Conservation (phyloP, 2,797 vertebrate genomes). For the Acanthornis magna region DNA sequence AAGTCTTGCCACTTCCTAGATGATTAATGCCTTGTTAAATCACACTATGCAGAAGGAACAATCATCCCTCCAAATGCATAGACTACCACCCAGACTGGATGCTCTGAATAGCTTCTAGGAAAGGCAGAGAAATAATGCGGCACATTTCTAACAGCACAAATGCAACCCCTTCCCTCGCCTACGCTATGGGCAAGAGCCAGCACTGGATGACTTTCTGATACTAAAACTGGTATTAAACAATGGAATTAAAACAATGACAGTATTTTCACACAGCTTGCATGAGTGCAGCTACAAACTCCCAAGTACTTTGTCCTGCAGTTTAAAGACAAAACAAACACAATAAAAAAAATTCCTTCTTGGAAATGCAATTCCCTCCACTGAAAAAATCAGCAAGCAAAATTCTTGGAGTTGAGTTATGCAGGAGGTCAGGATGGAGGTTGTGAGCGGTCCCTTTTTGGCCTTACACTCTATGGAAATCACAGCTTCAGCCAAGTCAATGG, state of each 20-base stretch:
- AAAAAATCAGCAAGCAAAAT: slow-evolving; percentile 20
- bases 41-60: neutral
- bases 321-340: slow-evolving; percentile 26
- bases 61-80: neutral
- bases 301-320: neutral
- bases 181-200: neutral
- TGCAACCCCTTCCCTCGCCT: neutral
- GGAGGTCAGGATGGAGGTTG: slow-evolving; percentile 41
- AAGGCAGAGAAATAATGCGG: neutral
- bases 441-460: neutral
- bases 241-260: neutral
- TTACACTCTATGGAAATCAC: slow-evolving; percentile 22
- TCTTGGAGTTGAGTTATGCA: slow-evolving; percentile 26
- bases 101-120: neutral
- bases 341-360: neutral
- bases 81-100: neutral
- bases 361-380: slow-evolving; percentile 18
- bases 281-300: neutral
- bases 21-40: slow-evolving; percentile 22
- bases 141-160: neutral
- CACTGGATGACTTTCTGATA: neutral
- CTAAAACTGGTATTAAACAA: slow-evolving; percentile 24
- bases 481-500: slow-evolving; percentile 23
- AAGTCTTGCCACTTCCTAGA: neutral
- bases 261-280: neutral